Evolutionary conservation across 2,797 vertebrate species (phyloP), one percentile per base, ranked within the genome.

Genomic region (Tinamus major): DNA sequence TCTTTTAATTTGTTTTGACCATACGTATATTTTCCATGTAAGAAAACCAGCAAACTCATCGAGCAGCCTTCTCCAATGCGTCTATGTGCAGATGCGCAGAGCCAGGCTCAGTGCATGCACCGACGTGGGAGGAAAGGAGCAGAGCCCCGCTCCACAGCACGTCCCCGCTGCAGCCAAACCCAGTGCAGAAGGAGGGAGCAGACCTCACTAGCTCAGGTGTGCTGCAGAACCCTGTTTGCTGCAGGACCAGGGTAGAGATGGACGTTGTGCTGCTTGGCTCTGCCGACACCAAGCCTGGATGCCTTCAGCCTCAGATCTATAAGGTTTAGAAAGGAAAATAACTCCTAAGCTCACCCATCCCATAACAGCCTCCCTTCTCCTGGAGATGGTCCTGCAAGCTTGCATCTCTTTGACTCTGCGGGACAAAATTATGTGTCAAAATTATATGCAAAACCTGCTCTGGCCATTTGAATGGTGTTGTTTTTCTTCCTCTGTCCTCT

Each of bases 61-160:
- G 0, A 77, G 63, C 80, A 53, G 61, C 68, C 10, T 76, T 67
- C 61, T 81, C 19, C 44, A 48, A 0, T 3, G 41, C 42, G 69
- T 24, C 80, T 63, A 49, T 3, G 0, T 26, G 48, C 2, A 14
- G 77, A 5, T 61, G 68, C 63, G 29, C 70, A 27, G 64, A 49
- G 23, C 10, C 23, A 8, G 59, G 42, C n/a, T 89, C 0, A 0
- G 74, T 29, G 23, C 24, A 13, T 0, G 0, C 10, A 26, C 68
- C 6, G 44, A 7, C 2, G 24, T 27, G 35, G 49, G 51, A 69
- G 53, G 46, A 78, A 76, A 35, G 63, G 69, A 65, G 62, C 29
- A 39, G 79, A 71, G 26, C 68, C 55, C 24, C 1, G 1, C 33
- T 65, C 62, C 49, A 67, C 81, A 93, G 53, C 17, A 59, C 17